phyloP scores from a whole-genome alignment of 2,797 vertebrate species.

The Dipus sagitta region DNA sequence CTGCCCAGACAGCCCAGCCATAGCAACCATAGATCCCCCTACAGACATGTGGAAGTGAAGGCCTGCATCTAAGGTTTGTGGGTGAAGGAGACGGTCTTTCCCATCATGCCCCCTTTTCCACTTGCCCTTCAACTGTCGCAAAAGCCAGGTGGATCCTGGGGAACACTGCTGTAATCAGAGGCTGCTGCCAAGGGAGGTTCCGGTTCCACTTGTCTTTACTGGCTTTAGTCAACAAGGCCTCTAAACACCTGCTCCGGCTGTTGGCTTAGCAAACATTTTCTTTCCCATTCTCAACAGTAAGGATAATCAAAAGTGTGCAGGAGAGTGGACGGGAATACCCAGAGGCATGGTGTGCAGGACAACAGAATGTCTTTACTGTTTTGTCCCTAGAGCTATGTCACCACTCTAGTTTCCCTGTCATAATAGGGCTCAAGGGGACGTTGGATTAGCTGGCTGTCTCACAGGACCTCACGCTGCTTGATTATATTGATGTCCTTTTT shows the following conservation, averaged over 20 bases:
- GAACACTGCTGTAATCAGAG: not conserved
- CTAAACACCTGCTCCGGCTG: not conserved
- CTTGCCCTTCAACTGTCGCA: not conserved
- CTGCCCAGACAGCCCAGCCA: not conserved
- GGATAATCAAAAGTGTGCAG: not conserved
- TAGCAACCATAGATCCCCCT: not conserved
- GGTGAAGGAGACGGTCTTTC: not conserved
- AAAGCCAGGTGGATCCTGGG: not conserved
- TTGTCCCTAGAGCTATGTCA: not conserved
- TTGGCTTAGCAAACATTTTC: not conserved
- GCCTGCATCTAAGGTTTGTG: not conserved
- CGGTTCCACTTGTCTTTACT: not conserved
- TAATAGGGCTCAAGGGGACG: conserved; percentile 41
- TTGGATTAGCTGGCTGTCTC: not conserved
- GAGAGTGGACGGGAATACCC: too few relatives aligned
- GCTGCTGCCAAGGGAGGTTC: not conserved
- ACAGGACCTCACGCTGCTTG: not conserved
- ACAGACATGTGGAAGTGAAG: not conserved
- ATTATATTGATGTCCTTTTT: not conserved
- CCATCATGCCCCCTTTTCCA: not conserved
- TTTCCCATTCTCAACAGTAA: not conserved
- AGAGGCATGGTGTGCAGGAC: too few relatives aligned
- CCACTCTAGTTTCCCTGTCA: not conserved
- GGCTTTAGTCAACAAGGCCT: not conserved
- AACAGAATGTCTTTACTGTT: not conserved